Evolutionary conservation across 2,888 invertebrate species (phyloP), one percentile per base, ranked within the genome.

Genomic region (Herminia tarsipennalis): DNA sequence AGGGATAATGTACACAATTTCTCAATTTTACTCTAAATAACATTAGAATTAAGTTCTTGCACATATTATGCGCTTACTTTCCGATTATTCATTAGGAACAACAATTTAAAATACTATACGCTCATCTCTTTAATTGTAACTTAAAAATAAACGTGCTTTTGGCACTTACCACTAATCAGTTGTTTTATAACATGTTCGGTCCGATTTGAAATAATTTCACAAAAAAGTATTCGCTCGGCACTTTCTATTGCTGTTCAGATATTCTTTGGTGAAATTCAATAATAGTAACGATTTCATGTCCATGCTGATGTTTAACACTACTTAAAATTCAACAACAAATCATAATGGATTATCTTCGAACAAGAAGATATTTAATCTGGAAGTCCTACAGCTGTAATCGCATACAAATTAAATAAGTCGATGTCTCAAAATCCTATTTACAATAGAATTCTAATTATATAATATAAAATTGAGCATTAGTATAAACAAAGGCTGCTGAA

Each of bases 1-100:
- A 89, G 85, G 91, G 90, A 84, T 78, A 89, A 91, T 91, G 89
- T 91, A 91, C 91, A 91, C 81, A 76, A 80, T 86, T 87, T 83
- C 75, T 79, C 82, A 76, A 81, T 80, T 85, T 86, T 86, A 88
- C 68, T 86, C 86, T 87, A 85, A 82, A 70, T 79, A 78, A 80
- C 76, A 84, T 83, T 87, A 88, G 76, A 85, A 78, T 82, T 84
- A 88, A 73, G 71, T 79, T 81, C 76, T 71, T 78, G 83, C 87
- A 77, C 80, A 76, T 75, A 51, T 64, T 42, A 80, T 75, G 83
- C 76, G 76, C 81, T 82, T 81, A 84, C 73, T 79, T 80, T 81
- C 85, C 86, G 74, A 84, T 78, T 83, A 85, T 81, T 85, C 77
- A 78, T 88, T 90, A 90, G 90, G 90, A 90, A 90, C 90, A 88